Evolutionary conservation across 2,888 invertebrate species (phyloP), one percentile per base, ranked within the genome.

Genomic region (Cyrtodaria siliqua): DNA sequence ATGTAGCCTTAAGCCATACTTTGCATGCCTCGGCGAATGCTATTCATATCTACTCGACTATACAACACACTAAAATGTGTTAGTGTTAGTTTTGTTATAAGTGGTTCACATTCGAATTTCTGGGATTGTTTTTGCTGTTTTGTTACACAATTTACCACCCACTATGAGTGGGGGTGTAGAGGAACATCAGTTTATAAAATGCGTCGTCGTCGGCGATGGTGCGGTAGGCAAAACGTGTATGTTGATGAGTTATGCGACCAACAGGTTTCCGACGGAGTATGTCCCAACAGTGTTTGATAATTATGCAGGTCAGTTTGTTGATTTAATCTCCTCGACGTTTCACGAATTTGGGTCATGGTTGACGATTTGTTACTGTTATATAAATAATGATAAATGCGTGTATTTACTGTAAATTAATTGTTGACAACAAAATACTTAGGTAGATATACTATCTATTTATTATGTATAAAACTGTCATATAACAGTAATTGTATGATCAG

Each of bases 181-280:
- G 20, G 83, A 83, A 18, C 77, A 82, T 52, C 82, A 83, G 63
- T 89, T 87, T 64, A 90, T 89, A 60, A 91, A 90, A 73, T 90
- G 89, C 84, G 89, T 90, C 33, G 89, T 90, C 16, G 89, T 89
- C 33, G 91, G 91, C 3, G 91, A 91, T 60, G 90, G 90, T 9
- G 90, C 89, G 1, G 88, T 91, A 14, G 91, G 91, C 6, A 91
- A 91, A 72, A 91, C 91, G 0, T 90, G 89, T 62, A 86, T 91
- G 88, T 77, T 91, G 59, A 89, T 90, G 87, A 90, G 89, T 67
- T 91, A 90, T 57, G 89, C 90, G 23, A 89, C 89, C 0, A 90
- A 90, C 74, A 87, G 84, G 63, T 90, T 90, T 67, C 91, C 91
- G 18, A 88, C 89, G 53, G 89, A 89, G 42, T 89, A 91, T 72